Evolutionary conservation across 2,888 invertebrate species (phyloP).

Genomic region (Tenthredo notha): DNA sequence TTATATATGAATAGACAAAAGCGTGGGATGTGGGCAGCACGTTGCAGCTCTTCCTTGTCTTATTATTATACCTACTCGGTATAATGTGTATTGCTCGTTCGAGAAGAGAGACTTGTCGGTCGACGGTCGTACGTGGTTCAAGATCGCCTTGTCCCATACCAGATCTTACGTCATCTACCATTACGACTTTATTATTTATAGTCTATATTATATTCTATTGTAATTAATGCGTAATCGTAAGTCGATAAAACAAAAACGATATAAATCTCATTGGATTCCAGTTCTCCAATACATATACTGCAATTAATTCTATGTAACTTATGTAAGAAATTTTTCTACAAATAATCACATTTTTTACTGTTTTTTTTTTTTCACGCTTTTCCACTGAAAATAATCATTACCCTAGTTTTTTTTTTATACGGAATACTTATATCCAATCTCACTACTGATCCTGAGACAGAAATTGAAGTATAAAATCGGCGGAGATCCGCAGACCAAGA

Average conservation of each 20-base stretch:
- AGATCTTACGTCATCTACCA: not conserved
- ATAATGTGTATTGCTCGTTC: slow-evolving; percentile 13
- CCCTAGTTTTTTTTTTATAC: too few relatives aligned
- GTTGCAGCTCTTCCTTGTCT: slow-evolving; percentile 6
- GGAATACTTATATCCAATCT: not conserved
- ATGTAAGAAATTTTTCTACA: too few relatives aligned
- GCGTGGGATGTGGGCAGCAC: not conserved
- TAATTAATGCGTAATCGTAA: not conserved
- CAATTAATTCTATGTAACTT: too few relatives aligned
- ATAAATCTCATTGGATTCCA: too few relatives aligned
- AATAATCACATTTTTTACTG: too few relatives aligned
- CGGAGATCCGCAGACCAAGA: slow-evolving; percentile 20
- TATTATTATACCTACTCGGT: not conserved
- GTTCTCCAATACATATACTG: too few relatives aligned
- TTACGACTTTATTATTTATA: not conserved
- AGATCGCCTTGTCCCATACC: slow-evolving; percentile 22
- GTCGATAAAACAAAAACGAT: not conserved
- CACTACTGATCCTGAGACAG: not conserved
- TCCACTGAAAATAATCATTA: too few relatives aligned
- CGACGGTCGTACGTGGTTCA: not conserved
- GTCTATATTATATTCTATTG: not conserved
- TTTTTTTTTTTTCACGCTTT: too few relatives aligned
- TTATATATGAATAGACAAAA: not conserved
- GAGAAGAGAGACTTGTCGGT: not conserved
- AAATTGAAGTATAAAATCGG: slow-evolving; percentile 2